Percentiles rank a stretch among this genome's conserved stretches.
phyloP scores from a whole-genome alignment of 2,797 vertebrate species.

The Orientallactaga sibirica region DNA sequence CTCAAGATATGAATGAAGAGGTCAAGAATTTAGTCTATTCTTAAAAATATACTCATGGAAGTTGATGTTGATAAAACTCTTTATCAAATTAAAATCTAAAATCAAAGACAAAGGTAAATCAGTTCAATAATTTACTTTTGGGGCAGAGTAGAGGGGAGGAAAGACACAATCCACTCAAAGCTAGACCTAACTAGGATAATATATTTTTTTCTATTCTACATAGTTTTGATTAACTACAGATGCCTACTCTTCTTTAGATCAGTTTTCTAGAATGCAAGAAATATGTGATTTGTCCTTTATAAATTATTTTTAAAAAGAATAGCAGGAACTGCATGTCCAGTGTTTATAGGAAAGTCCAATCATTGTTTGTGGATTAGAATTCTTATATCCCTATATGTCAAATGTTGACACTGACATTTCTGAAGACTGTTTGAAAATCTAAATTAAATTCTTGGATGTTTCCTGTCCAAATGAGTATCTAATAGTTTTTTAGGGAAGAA shows the following conservation, averaged over 20 bases:
- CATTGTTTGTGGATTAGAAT: neutral
- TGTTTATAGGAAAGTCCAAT: neutral
- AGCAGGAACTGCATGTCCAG: rapidly evolving
- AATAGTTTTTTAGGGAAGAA: neutral
- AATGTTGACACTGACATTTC: neutral
- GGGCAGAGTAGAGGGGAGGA: rapidly evolving
- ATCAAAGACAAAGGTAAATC: neutral
- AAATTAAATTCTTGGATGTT: neutral
- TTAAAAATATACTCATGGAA: neutral
- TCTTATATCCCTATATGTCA: neutral
- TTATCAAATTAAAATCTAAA: conserved; percentile 36
- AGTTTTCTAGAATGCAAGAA: neutral
- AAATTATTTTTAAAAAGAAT: neutral
- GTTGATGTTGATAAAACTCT: neutral
- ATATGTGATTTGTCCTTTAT: neutral
- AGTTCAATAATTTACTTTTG: rapidly evolving
- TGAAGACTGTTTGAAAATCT: neutral
- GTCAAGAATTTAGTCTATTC: neutral
- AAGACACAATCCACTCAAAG: neutral
- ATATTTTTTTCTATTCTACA: neutral
- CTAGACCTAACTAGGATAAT: neutral
- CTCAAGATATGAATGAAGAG: neutral
- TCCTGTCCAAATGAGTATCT: neutral
- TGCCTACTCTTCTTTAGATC: neutral
- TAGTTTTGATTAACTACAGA: neutral